phyloP scores from a whole-genome alignment of 2,888 invertebrate species.

The Drosophila ustulata region DNA sequence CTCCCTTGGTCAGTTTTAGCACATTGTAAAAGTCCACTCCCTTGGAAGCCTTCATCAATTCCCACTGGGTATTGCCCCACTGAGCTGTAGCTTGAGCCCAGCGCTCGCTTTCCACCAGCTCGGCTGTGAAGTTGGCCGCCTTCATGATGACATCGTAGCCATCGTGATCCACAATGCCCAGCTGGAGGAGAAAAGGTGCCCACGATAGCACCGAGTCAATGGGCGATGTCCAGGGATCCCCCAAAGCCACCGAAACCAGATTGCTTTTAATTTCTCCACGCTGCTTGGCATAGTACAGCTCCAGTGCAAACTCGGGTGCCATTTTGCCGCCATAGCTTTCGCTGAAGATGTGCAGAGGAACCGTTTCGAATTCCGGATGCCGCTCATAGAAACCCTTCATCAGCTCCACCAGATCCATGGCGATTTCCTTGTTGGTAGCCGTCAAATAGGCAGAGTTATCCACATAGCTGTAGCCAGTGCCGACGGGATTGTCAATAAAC shows the following conservation, averaged over 20 bases:
- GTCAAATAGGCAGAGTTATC: conserved; percentile 86
- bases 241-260: conserved; percentile 92
- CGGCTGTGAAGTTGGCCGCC: conserved; percentile 87
- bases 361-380: conserved; percentile 89
- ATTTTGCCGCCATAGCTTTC: conserved; percentile 98
- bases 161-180: conserved; percentile 89
- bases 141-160: conserved; percentile 88
- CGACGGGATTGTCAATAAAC: conserved; percentile 96
- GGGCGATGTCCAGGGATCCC: conserved; percentile 96
- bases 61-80: conserved; percentile 88
- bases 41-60: conserved; percentile 87
- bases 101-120: conserved; percentile 86
- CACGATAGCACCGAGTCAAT: conserved; percentile 93
- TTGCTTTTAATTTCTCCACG: conserved; percentile 88
- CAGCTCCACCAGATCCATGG: conserved; percentile 90
- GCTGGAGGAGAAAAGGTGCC: conserved; percentile 91
- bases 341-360: conserved; percentile 93
- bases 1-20: conserved; percentile 80
- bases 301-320: conserved; percentile 92
- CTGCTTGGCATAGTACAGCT: conserved; percentile 87
- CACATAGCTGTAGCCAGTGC: conserved; percentile 94
- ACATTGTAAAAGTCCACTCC: conserved; percentile 94
- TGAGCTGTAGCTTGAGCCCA: conserved; percentile 88
- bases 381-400: conserved; percentile 89
- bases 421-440: conserved; percentile 88